Evolutionary conservation across 2,888 invertebrate genomes (phyloP).

Genomic region (Spodoptera picta): DNA sequence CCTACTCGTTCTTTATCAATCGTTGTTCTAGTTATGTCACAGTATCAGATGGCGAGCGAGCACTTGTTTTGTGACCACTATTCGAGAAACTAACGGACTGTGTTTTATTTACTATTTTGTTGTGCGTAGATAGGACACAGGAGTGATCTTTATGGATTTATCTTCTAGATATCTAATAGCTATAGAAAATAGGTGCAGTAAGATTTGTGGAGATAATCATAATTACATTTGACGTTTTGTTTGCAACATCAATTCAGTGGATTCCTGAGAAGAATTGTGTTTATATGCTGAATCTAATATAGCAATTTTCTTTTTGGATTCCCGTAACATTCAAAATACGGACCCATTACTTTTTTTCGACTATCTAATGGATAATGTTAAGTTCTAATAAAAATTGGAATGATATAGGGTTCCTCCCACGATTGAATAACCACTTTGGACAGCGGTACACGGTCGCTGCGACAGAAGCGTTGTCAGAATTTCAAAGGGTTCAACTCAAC

Average conservation of each 20-base stretch:
- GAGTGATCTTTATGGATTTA: conserved; percentile 1
- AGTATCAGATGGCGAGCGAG: conserved; percentile 63
- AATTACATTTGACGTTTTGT: too few species aligned
- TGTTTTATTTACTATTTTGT: conserved; percentile 38
- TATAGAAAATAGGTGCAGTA: too few species aligned
- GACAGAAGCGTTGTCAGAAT: conserved; percentile 92
- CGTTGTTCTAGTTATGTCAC: conserved; percentile 66
- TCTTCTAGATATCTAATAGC: neutral
- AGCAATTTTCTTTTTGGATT: too few species aligned
- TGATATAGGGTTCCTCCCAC: conserved; percentile 90
- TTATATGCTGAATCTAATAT: too few species aligned
- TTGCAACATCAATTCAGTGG: too few species aligned
- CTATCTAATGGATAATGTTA: too few species aligned
- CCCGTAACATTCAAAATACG: too few species aligned
- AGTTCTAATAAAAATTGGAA: conserved; percentile 15
- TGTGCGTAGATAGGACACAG: conserved; percentile 15
- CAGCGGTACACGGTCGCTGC: conserved; percentile 92
- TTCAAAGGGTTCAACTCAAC: conserved; percentile 90
- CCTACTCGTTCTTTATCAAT: conserved; percentile 61
- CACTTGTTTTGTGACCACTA: conserved; percentile 37
- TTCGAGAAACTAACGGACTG: conserved; percentile 41
- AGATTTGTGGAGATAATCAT: too few species aligned
- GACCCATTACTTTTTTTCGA: too few species aligned
- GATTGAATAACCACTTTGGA: conserved; percentile 90
- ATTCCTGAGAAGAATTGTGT: too few species aligned